phyloP scores from a whole-genome alignment of 2,113 vertebrate species.

The Grantiella picta region DNA sequence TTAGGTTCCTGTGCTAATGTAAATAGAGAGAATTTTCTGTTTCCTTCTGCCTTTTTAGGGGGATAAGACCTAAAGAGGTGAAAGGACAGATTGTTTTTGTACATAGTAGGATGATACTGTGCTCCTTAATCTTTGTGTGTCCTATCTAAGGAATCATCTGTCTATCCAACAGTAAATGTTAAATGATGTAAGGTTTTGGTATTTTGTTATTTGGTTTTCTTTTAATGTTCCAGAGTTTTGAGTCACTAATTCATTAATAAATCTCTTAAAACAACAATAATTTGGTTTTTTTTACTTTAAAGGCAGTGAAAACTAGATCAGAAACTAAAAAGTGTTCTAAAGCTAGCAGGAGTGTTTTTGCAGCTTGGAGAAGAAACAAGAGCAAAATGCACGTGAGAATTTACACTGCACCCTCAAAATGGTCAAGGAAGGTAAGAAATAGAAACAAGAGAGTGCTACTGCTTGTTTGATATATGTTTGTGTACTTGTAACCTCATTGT shows the following conservation, averaged over 20 bases:
- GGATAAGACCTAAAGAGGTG: rapidly evolving
- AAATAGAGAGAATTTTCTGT: not conserved
- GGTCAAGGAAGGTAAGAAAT: not conserved
- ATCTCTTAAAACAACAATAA: not conserved
- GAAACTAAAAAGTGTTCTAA: not conserved
- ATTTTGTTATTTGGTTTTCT: rapidly evolving
- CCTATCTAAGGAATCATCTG: rapidly evolving
- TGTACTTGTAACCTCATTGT: not conserved
- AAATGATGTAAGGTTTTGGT: not conserved
- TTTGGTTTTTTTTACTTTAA: not conserved
- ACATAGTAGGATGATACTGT: rapidly evolving
- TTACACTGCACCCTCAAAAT: not conserved
- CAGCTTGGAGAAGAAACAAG: not conserved
- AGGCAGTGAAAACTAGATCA: not conserved
- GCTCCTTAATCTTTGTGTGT: rapidly evolving
- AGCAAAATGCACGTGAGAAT: not conserved
- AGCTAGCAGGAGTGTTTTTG: rapidly evolving
- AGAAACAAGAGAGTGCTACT: rapidly evolving
- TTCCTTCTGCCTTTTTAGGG: not conserved
- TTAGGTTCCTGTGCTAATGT: not conserved
- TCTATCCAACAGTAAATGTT: rapidly evolving
- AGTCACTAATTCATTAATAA: rapidly evolving
- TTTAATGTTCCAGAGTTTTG: not conserved
- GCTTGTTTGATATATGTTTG: not conserved
- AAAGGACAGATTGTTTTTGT: rapidly evolving